Base-by-base conservation (phyloP, 2,113 vertebrate genomes). In the Xenus cinereus region DNA sequence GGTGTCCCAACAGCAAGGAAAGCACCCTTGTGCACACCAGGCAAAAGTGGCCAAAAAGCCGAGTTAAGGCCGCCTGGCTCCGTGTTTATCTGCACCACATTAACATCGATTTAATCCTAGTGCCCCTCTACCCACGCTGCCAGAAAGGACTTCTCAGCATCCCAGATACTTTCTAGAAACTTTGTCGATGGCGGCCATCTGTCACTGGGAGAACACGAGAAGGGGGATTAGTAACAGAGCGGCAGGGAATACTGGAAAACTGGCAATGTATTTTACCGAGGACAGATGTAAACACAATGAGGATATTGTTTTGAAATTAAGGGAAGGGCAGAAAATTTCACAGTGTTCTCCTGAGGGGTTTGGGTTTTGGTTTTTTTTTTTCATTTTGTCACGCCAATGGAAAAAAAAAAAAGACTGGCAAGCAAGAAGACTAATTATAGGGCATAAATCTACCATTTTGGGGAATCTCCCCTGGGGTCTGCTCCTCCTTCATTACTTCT, bases 211-310 rank as follows among this genome's bases (percentile, higher is more conserved):
- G 90, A 93, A 84, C 39, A 73, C 0, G 0, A 73, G 33, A 72
- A 90, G 62, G 2, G 14, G 30, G 21, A 82, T 79, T 84, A 94
- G 84, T 30, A 73, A 82, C 73, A 89, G 66, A 35, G 50, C 87
- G 84, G 33, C 62, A 85, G 81, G 45, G 74, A 87, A 79, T 75
- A 28, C 23, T 76, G 80, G 86, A 79, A 91, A 89, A 66, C 50
- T 32, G 66, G 57, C 48, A 53, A 50, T 56, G 26, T 54, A 63
- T 91, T 95, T 93, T 84, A 79, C 45, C 9, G 12, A 67, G 43
- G 74, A 83, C 62, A 96, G 84, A 92, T 51, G 71, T 74, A 89
- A 97, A 89, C 37, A 92, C 84, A 93, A 76, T 50, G 76, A 87
- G 50, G 41, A 69, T 39, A 90, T 80, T 83, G 81, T 89, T 95